Evolutionary conservation across 2,113 vertebrate genomes (phyloP).

Genomic region (Hepsetus odoe): DNA sequence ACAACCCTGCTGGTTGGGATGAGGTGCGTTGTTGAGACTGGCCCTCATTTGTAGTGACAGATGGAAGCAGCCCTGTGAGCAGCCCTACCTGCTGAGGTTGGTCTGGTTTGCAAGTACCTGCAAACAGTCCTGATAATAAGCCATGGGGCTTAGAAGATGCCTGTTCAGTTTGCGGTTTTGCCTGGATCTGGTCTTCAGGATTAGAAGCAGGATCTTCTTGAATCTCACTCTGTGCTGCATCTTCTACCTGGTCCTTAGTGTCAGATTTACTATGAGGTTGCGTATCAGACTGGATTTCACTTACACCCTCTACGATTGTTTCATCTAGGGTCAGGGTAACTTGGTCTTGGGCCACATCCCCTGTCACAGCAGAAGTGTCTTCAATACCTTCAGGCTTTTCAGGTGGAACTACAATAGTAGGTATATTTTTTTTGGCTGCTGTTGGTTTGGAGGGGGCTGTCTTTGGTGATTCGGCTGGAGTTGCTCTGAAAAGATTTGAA

Average conservation of each 20-base stretch:
- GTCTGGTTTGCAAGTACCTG: conserved; percentile 50
- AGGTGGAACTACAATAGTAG: conserved; percentile 35
- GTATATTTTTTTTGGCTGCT: conserved; percentile 50
- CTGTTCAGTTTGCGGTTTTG: conserved; percentile 38
- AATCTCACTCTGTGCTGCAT: not conserved
- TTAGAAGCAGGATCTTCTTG: conserved; percentile 27
- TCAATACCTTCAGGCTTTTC: conserved; percentile 34
- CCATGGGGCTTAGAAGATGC: conserved; percentile 56
- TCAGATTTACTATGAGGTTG: conserved; percentile 1
- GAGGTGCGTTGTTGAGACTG: conserved; percentile 56
- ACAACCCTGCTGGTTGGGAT: conserved; percentile 63
- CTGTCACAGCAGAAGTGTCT: conserved; percentile 17
- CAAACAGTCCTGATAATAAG: conserved; percentile 66
- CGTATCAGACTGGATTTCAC: conserved; percentile 9
- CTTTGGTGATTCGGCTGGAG: conserved; percentile 65
- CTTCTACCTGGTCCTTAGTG: not conserved
- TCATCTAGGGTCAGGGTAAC: not conserved
- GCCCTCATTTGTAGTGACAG: conserved; percentile 54
- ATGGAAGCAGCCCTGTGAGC: conserved; percentile 73
- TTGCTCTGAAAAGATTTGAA: conserved; percentile 77
- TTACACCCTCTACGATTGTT: not conserved
- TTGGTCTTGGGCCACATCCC: not conserved
- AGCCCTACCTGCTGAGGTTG: conserved; percentile 71
- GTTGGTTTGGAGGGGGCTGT: conserved; percentile 52
- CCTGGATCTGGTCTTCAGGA: conserved; percentile 40